A percentile compares a stretch with the other conserved stretches of the same genome.
phyloP scores from a whole-genome alignment of 1,140 invertebrate genomes.

The Bombus balteatus region DNA sequence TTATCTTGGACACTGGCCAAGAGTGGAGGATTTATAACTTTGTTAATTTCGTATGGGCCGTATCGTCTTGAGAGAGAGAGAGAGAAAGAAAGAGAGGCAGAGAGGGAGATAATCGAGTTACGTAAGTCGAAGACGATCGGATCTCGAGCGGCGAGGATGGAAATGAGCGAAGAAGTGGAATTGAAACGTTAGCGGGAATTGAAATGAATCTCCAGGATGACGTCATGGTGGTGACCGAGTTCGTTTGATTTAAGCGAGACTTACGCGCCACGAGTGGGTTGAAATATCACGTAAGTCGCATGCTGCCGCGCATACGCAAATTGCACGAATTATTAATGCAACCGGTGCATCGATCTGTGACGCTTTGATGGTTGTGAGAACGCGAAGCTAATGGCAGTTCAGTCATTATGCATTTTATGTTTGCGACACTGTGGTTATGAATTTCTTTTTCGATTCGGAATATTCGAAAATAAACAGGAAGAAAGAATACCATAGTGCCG shows the following conservation, averaged over 20 bases:
- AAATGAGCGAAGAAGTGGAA: not conserved
- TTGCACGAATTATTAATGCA: slow-evolving; percentile 27
- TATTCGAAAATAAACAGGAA: no score
- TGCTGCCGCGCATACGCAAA: slow-evolving; percentile 17
- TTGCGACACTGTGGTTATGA: not conserved
- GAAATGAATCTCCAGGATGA: slow-evolving; percentile 24
- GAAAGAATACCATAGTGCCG: no score
- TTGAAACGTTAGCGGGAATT: slow-evolving; percentile 21
- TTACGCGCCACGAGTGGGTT: slow-evolving; percentile 12
- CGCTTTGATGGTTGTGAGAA: not conserved
- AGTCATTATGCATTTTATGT: not conserved
- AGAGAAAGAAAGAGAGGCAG: no score
- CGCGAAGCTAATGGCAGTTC: not conserved
- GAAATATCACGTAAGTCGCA: slow-evolving; percentile 48
- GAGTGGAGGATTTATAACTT: slow-evolving; percentile 52
- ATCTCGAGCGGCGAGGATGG: not conserved
- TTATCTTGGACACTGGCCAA: slow-evolving; percentile 50
- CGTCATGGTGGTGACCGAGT: slow-evolving; percentile 34
- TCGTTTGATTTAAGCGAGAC: slow-evolving; percentile 37
- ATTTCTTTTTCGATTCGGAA: not conserved
- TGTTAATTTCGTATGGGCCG: slow-evolving; percentile 66
- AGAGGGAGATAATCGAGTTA: slow-evolving; percentile 38
- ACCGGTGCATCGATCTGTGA: slow-evolving; percentile 22
- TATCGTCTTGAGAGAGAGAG: not conserved
- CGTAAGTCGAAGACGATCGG: slow-evolving; percentile 10